Conservation (phyloP, 1,140 invertebrate genomes). For the Drosophila sproati region DNA sequence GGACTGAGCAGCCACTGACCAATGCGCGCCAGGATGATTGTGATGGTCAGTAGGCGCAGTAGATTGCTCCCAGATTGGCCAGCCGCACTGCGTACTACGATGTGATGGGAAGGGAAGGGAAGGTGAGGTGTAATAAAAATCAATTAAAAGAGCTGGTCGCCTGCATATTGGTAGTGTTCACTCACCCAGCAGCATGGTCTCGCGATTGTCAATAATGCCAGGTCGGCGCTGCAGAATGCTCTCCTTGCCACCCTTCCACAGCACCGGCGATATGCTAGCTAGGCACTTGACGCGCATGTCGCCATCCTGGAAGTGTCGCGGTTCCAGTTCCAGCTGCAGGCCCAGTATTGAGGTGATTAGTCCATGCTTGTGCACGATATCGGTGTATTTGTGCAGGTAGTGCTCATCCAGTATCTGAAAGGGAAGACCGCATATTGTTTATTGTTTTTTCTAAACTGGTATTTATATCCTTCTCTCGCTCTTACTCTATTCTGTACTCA, state of each 20-base stretch:
- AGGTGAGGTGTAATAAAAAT: background rate
- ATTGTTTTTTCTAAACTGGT: constrained; percentile 28
- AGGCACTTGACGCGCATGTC: constrained; percentile 87
- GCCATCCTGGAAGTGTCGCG: constrained; percentile 86
- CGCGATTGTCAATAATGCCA: constrained; percentile 86
- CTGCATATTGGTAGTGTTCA: constrained; percentile 22
- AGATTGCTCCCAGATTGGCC: constrained; percentile 53
- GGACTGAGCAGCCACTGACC: constrained; percentile 74
- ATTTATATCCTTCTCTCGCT: constrained; percentile 2
- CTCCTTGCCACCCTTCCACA: constrained; percentile 87
- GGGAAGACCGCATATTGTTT: constrained; percentile 23
- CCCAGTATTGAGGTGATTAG: constrained; percentile 86
- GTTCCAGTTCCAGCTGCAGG: constrained; percentile 85
- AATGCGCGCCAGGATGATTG: constrained; percentile 67
- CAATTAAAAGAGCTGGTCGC: constrained; percentile 26
- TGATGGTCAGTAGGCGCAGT: constrained; percentile 67
- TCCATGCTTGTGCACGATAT: constrained; percentile 86
- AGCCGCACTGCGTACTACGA: constrained; percentile 68
- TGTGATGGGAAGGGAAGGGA: background rate
- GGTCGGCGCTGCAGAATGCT: constrained; percentile 85
- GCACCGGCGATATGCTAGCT: constrained; percentile 86
- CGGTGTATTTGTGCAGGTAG: constrained; percentile 85
- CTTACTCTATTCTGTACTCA: background rate
- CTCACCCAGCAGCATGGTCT: constrained; percentile 87
- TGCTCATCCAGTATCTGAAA: constrained; percentile 85